Evolutionary conservation across 2,797 vertebrate genomes (phyloP), one percentile per base, ranked within the genome.

Genomic region (Antennarius maculatus): DNA sequence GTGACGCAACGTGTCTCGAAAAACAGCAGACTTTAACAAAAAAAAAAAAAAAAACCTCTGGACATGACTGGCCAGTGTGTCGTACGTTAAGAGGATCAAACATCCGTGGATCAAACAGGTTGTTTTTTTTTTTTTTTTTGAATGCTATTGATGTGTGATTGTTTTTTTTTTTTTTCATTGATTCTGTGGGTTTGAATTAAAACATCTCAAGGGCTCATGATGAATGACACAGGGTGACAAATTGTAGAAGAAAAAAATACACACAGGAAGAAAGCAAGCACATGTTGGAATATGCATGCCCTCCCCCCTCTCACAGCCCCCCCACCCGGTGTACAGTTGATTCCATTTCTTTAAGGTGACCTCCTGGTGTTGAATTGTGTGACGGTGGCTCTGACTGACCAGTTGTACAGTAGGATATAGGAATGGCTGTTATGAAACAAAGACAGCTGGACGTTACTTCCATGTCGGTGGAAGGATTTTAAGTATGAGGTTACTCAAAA

Each of bases 1-100:
- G 88, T 88, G 89, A 88, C 80, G 70, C 72, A 56, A 57, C 18
- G 7, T 11, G 66, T 89, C 79, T 84, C 80, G 52, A 16, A 16
- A 31, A 17, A 59, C 12, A 43, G 55, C 71, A 58, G 86, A 87
- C 81, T 9, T 34, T 34, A 34, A 34, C 31, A 34, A 34, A 65
- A 71, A 69, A 56, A 86, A 89, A 90, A 90, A 90, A 56, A 86
- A 89, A 90, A 90, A 90, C 89, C 89, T 92, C 85, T 78, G 81
- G 82, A 89, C 76, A n/a, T 58, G 55, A 70, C 54, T 66, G 80
- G 84, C 83, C 80, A 78, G 84, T 78, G 77, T 73, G 81, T 82
- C 45, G 12, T 61, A 47, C 41, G 16, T 55, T 54, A 77, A 42
- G 85, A 79, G 73, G 61, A 23, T 23, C 23, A 23, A 48, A 69